Evolutionary conservation across 64 coral and sea anemone species (phyloP).

Genomic region (Trachythela sp.): DNA sequence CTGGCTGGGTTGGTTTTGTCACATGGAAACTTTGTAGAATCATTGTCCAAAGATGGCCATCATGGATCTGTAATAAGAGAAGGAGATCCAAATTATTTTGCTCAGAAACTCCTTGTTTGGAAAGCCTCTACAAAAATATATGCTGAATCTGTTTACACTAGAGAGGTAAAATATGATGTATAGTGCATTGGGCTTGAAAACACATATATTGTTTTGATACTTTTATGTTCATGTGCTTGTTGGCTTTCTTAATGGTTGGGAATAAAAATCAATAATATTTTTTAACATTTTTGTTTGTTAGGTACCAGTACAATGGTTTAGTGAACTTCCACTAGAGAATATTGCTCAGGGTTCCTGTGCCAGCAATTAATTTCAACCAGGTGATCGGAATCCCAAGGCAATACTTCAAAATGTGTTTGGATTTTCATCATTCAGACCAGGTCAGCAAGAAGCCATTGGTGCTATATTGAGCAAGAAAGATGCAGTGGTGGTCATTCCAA

Average conservation of each 20-base stretch:
- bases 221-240: not conserved
- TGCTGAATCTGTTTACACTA: conserved; percentile 8
- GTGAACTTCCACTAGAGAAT: not conserved
- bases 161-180: conserved; percentile 14
- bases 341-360: not conserved
- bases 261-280: not conserved
- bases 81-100: conserved; percentile 16
- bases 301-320: not conserved
- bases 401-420: conserved; percentile 33
- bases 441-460: conserved; percentile 22
- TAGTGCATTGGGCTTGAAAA: not conserved
- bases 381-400: not conserved
- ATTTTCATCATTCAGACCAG: not conserved
- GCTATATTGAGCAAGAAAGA: conserved; percentile 10
- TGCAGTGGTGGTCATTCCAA: conserved; percentile 42
- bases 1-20: not conserved
- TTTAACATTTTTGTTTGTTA: not conserved
- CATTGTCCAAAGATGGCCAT: not conserved
- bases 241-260: not conserved
- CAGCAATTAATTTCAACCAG: not conserved
- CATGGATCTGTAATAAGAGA: not conserved
- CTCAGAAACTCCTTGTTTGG: conserved; percentile 15
- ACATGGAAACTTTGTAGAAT: not conserved
- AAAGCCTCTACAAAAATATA: conserved; percentile 2
- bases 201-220: not conserved